phyloP scores from a whole-genome alignment of 2,113 vertebrate genomes.

The Xenopus borealis region DNA sequence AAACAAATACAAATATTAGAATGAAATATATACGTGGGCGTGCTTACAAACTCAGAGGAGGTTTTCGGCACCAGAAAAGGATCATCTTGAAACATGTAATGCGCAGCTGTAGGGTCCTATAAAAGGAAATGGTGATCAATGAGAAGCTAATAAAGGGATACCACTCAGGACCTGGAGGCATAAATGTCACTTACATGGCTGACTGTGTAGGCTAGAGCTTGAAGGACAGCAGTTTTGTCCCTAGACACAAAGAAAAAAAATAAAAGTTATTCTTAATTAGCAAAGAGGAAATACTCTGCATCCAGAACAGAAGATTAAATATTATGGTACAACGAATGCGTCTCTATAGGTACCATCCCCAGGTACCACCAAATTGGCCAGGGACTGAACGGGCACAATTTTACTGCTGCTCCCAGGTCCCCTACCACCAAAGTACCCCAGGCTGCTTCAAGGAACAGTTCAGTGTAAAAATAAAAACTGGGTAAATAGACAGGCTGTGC shows the following conservation, averaged over 20 bases:
- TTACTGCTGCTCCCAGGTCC: too few species aligned
- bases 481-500: too few species aligned
- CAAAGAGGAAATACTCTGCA: neutral
- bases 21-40: neutral
- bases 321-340: too few species aligned
- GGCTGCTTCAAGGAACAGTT: too few species aligned
- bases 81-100: conserved; percentile 87
- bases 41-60: conserved; percentile 71
- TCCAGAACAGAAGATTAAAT: too few species aligned
- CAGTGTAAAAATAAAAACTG: too few species aligned
- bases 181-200: conserved; percentile 69
- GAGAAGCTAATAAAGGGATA: neutral
- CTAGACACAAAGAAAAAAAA: conserved; percentile 57
- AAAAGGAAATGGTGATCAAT: conserved; percentile 18
- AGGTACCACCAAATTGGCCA: too few species aligned
- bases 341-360: too few species aligned
- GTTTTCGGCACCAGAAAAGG: conserved; percentile 79
- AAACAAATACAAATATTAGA: too few species aligned
- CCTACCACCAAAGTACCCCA: too few species aligned
- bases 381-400: too few species aligned
- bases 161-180: neutral
- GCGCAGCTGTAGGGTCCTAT: conserved; percentile 81
- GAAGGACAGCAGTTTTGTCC: conserved; percentile 83
- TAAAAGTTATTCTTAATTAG: too few species aligned
- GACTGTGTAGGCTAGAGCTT: conserved; percentile 79